Conservation (phyloP, 2,113 vertebrate species). For the Scomber colias region DNA sequence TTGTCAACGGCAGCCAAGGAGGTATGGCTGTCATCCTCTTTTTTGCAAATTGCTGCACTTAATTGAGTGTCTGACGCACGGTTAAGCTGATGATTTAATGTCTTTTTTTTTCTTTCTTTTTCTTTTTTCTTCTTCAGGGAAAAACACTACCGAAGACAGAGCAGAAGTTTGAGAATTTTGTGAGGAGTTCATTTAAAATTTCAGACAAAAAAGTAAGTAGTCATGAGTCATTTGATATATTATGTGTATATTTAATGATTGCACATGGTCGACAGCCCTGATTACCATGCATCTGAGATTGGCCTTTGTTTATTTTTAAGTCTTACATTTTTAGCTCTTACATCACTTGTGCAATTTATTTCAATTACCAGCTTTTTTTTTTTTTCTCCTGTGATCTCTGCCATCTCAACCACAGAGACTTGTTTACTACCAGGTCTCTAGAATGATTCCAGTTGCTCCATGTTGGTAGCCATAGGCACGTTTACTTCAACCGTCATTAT, state of each 20-base stretch:
- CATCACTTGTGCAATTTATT: constrained; percentile 1
- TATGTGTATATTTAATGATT: not conserved
- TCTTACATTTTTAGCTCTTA: not conserved
- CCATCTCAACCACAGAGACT: not conserved
- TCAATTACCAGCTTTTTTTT: not conserved
- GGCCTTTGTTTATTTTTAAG: not conserved
- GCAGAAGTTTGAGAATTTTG: constrained; percentile 87
- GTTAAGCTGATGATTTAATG: constrained; percentile 46
- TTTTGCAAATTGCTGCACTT: constrained; percentile 37
- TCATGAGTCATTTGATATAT: not conserved
- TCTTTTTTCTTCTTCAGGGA: constrained; percentile 66
- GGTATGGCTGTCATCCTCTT: constrained; percentile 64
- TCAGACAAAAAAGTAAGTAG: constrained; percentile 83
- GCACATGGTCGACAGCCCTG: not conserved
- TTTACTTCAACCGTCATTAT: constrained; percentile 30
- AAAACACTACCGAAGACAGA: constrained; percentile 84
- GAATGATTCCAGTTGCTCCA: not conserved
- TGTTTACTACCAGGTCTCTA: not conserved
- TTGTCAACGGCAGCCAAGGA: constrained; percentile 81
- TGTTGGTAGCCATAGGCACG: not conserved
- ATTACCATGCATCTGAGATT: not conserved
- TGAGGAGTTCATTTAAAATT: constrained; percentile 80
- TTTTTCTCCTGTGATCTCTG: not conserved
- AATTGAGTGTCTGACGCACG: constrained; percentile 27
- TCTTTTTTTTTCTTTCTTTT: constrained; percentile 8